Base-by-base conservation (phyloP, 2,797 vertebrate species). In the Poecile montanus region DNA sequence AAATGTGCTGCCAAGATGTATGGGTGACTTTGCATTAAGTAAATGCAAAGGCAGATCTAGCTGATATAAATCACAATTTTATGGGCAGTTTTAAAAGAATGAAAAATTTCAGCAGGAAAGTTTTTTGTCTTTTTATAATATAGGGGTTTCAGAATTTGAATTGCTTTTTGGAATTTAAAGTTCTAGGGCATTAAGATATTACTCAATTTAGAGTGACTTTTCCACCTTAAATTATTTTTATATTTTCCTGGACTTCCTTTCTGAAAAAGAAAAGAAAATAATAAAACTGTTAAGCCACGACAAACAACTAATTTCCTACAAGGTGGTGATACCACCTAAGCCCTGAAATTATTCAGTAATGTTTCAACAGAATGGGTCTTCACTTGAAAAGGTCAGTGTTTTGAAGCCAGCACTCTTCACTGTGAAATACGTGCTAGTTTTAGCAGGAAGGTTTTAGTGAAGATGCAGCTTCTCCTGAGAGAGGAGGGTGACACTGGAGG, bases 1-100 rank as follows among this genome's bases (percentile, higher is more conserved):
- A 88, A 86, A 94, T 73, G 66, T 44, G 53, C 58, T 95, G 68
- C 57, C 88, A 80, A 76, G 77, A 63, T 81, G n/a, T 54, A 86
- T 87, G 80, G 82, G 88, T 94, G 65, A 78, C 75, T 87, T 92
- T 60, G 88, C 84, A 75, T 62, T 58, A 80, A 80, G 25, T 91
- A 83, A 94, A 91, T 85, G 27, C 74, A 67, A 63, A 92, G 19
- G 57, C 85, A 94, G 91, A 53, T 90, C 40, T 94, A 79, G 88
- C 71, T 86, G 92, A 91, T 83, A 63, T 60, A 75, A 92, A 74
- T 76, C 71, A 68, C 58, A 48, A 23, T 81, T 93, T 87, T 82
- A 67, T 72, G 77, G 76, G 58, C 36, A 32, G 51, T 48, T 88
- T 94, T 75, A 68, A 88, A 89, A 71, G 44, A 40, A 13, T 86